Evolutionary conservation across 2,888 invertebrate genomes (phyloP).

Genomic region (Zonitis immaculata): DNA sequence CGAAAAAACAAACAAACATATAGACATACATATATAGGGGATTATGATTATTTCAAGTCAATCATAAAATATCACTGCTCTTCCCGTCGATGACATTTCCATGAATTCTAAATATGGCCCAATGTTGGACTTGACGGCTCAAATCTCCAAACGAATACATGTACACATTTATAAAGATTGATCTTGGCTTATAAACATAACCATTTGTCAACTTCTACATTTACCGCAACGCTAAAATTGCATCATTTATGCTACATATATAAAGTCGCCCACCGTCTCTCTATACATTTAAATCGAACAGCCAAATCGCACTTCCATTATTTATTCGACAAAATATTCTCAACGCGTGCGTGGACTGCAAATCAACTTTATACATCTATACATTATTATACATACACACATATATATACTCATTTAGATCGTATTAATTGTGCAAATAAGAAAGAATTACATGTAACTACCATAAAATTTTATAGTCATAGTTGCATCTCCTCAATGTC

Average conservation of each 20-base stretch:
- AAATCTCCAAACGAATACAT: constrained; percentile 28
- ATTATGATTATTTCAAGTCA: constrained; percentile 42
- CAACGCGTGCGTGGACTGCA: constrained; percentile 3
- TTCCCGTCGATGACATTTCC: constrained; percentile 47
- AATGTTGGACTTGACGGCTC: constrained; percentile 23
- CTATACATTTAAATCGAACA: constrained; percentile 16
- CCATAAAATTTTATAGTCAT: too few relatives aligned
- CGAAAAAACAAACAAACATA: too few relatives aligned
- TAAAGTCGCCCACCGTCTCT: constrained; percentile 23
- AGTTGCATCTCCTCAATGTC: too few relatives aligned
- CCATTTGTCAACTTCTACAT: constrained; percentile 39
- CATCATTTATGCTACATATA: constrained; percentile 36
- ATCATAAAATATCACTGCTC: constrained; percentile 48
- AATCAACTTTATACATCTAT: not conserved
- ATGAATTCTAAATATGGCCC: constrained; percentile 46
- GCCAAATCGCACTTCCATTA: constrained; percentile 14
- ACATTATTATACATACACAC: too few relatives aligned
- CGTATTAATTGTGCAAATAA: too few relatives aligned
- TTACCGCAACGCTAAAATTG: constrained; percentile 29
- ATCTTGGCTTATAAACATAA: constrained; percentile 41
- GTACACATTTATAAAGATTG: constrained; percentile 43
- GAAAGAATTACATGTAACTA: too few relatives aligned
- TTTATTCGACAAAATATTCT: constrained; percentile 15
- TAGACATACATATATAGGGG: too few relatives aligned
- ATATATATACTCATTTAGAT: too few relatives aligned